phyloP scores from a whole-genome alignment of 2,113 vertebrate genomes.

The Neotoma lepida region DNA sequence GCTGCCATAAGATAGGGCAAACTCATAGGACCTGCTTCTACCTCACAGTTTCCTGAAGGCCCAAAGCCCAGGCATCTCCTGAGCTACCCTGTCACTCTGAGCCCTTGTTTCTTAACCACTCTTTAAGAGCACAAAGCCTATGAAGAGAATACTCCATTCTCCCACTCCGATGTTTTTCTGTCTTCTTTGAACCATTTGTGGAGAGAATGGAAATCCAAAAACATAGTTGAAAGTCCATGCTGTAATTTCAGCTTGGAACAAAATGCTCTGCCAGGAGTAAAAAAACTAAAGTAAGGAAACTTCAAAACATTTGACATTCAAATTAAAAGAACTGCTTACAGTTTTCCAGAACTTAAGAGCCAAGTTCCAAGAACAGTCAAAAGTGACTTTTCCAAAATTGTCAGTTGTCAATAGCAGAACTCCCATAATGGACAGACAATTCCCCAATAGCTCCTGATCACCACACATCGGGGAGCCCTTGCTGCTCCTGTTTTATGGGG shows the following conservation, averaged over 20 bases:
- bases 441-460: neutral
- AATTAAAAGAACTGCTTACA: neutral
- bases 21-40: neutral
- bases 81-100: neutral
- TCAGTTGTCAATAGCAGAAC: neutral
- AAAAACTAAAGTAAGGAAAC: constrained; percentile 5
- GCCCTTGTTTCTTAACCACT: neutral
- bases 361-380: neutral
- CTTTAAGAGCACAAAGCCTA: neutral
- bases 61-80: neutral
- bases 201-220: neutral
- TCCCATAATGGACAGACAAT: neutral
- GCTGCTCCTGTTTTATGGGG: neutral
- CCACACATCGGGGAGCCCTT: neutral
- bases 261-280: constrained; percentile 34
- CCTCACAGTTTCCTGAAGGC: neutral
- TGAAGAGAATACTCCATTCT: neutral
- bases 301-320: constrained; percentile 10
- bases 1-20: neutral
- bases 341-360: constrained; percentile 2
- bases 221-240: neutral
- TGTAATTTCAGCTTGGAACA: constrained; percentile 4
- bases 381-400: neutral
- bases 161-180: neutral
- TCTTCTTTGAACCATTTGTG: neutral